These are phyloP conservation scores for Orussus abietinus DNA, from an alignment of 1,140 invertebrate species.

Conservation along the genomic window DNA sequence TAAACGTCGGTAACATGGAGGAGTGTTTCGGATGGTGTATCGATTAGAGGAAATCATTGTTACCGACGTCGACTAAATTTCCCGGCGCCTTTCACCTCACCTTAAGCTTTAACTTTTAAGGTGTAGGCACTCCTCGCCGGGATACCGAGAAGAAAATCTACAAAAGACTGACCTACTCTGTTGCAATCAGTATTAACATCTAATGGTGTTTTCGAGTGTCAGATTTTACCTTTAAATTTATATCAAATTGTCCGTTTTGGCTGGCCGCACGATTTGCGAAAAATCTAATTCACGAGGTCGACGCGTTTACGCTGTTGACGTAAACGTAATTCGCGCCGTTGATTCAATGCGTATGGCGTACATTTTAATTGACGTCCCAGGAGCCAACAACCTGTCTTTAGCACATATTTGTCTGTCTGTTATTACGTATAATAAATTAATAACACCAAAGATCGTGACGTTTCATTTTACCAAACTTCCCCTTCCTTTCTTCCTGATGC, in stretches of 20 bases:
- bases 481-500: too few relatives aligned
- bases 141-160: too few relatives aligned
- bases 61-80: too few relatives aligned
- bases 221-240: constrained; percentile 33
- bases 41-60: too few relatives aligned
- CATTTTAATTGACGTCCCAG: constrained; percentile 30
- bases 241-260: constrained; percentile 38
- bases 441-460: constrained; percentile 24
- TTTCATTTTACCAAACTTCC: background rate
- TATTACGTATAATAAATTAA: constrained; percentile 45
- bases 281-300: constrained; percentile 22
- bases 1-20: too few relatives aligned
- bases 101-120: too few relatives aligned
- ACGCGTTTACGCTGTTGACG: constrained; percentile 16
- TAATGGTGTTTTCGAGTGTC: constrained; percentile 40
- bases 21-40: too few relatives aligned
- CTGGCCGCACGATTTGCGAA: constrained; percentile 22
- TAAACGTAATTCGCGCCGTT: constrained; percentile 18
- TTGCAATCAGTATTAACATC: constrained; percentile 47
- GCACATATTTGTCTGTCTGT: constrained; percentile 50
- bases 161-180: constrained; percentile 44
- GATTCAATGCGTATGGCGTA: constrained; percentile 15
- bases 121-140: too few relatives aligned
- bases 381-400: constrained; percentile 40
- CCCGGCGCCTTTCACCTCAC: too few relatives aligned